Base-by-base conservation (phyloP, 2,888 invertebrate genomes). In the Leucophenga montana region DNA sequence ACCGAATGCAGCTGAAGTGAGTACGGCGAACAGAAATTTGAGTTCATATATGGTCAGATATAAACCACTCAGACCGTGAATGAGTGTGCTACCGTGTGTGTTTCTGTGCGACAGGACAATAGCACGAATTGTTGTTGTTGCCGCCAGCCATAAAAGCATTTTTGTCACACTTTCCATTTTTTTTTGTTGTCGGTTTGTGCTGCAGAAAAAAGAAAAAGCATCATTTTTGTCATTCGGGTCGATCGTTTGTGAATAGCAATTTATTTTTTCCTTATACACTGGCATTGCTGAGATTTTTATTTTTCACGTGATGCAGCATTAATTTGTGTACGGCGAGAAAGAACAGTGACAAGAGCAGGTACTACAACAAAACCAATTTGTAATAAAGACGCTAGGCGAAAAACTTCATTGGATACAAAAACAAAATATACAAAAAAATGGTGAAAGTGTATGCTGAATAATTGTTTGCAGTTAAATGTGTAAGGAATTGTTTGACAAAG, bases 311-410 rank as follows among this genome's bases (percentile, higher is more conserved):
- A 18, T 27, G 56, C 81, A 33, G 33, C 33, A 33, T 33, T 69
- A 80, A 83, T 83, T 83, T 82, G 80, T 78, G 75, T 76, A 76
- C 79, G 82, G n/a, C n/a, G n/a, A n/a, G n/a, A n/a, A n/a, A n/a
- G n/a, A 77, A 77, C 13, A 82, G 3, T 33, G 80, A 80, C 78
- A 79, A 78, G 80, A 80, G 70, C 67, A 73, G 77, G n/a, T n/a
- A n/a, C 73, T 73, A 80, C 80, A 78, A 78, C 80, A 80, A 83
- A 83, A 78, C 82, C 82, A 83, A 82, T 83, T 83, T 81, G 83
- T 83, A 82, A 82, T 82, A 83, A 82, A 82, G 80, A 81, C 77
- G 67, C 71, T 73, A 64, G 74, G 68, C 33, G 27, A 54, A 76
- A 72, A 59, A 33, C 33, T 33, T 33, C 8, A 33, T 33, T 3